Conservation (phyloP, 2,113 vertebrate genomes). For the Penelope pileata region DNA sequence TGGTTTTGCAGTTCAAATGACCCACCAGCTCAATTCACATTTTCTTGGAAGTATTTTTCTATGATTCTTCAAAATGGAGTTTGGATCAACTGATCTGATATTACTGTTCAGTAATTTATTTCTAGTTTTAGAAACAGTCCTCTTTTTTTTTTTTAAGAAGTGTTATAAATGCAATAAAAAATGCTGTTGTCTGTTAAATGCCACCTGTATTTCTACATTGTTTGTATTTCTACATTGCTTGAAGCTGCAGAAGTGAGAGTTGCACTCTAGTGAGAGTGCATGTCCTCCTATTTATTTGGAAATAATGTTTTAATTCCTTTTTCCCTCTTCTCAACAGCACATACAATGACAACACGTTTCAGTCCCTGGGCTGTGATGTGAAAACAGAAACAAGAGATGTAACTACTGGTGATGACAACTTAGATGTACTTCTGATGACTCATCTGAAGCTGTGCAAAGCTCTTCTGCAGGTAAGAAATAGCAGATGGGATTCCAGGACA, state of each 20-base stretch:
- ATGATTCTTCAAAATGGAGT: background rate
- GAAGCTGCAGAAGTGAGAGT: background rate
- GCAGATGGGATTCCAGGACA: background rate
- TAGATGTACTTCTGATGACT: constrained; percentile 82
- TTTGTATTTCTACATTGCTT: background rate
- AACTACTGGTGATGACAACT: constrained; percentile 82
- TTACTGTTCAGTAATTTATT: background rate
- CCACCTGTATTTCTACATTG: too few species aligned
- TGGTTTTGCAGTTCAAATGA: background rate
- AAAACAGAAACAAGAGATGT: constrained; percentile 66
- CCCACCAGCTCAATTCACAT: background rate
- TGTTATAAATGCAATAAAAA: background rate
- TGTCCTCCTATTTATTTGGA: background rate
- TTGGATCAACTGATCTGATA: background rate
- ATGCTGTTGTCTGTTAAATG: background rate
- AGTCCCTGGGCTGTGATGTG: constrained; percentile 59
- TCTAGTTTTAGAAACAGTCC: background rate
- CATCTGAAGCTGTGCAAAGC: constrained; percentile 87
- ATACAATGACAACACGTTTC: constrained; percentile 67
- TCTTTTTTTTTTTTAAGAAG: background rate
- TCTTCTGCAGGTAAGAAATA: constrained; percentile 81
- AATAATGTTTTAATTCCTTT: background rate
- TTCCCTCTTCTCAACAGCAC: constrained; percentile 66
- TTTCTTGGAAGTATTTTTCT: background rate
- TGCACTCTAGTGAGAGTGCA: background rate